Percentiles rank a stretch among this genome's conserved stretches.
These are phyloP conservation scores for Graphium colonna DNA, from an alignment of 2,888 invertebrate genomes.

Conservation along the genomic window DNA sequence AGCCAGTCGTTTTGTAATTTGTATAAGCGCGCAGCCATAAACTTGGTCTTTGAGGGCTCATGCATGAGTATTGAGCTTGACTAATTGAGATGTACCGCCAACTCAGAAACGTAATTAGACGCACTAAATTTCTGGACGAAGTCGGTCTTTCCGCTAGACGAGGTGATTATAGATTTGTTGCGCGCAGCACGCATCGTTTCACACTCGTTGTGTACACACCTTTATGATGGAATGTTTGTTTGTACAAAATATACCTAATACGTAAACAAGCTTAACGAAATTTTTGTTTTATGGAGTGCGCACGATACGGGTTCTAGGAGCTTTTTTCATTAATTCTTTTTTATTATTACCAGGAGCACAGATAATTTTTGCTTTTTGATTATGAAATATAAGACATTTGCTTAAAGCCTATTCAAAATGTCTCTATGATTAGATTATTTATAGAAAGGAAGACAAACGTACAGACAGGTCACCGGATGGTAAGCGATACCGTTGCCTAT, in stretches of 20 bases:
- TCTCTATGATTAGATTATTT: too few relatives aligned
- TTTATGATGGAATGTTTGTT: constrained; percentile 29
- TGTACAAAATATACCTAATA: constrained; percentile 1
- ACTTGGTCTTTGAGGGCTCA: constrained; percentile 44
- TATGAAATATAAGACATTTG: too few relatives aligned
- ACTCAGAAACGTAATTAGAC: constrained; percentile 41
- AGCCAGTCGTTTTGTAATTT: constrained; percentile 21
- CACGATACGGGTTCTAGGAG: too few relatives aligned
- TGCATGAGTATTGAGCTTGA: constrained; percentile 33
- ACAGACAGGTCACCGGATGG: too few relatives aligned
- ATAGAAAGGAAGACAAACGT: too few relatives aligned
- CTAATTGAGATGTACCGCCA: constrained; percentile 53
- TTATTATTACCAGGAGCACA: too few relatives aligned
- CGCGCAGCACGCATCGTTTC: constrained; percentile 44
- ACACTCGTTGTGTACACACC: constrained; percentile 31
- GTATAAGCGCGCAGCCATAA: constrained; percentile 39
- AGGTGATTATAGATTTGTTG: constrained; percentile 48
- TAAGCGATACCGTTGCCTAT: too few relatives aligned
- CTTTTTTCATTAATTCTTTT: too few relatives aligned
- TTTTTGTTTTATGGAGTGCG: too few relatives aligned
- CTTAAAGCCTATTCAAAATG: too few relatives aligned
- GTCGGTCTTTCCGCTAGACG: constrained; percentile 27
- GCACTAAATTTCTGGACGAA: constrained; percentile 45
- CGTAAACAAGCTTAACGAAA: too few relatives aligned
- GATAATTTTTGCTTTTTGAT: too few relatives aligned